phyloP scores from a whole-genome alignment of 2,797 vertebrate species.

The Xenopus petersii region DNA sequence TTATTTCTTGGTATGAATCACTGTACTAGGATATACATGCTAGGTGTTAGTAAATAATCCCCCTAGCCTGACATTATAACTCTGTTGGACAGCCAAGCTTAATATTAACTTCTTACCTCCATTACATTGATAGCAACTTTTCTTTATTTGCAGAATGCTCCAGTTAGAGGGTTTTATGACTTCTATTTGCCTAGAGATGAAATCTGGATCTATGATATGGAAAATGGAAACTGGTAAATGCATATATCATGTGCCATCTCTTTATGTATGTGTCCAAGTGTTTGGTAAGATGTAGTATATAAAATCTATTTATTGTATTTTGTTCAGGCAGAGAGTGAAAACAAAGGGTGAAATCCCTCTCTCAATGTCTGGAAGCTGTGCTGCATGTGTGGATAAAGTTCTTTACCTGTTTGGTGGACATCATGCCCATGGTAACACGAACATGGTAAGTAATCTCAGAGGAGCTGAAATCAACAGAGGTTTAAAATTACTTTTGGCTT shows the following conservation, averaged over 20 bases:
- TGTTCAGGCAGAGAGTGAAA: conserved; percentile 77
- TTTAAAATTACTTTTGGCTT: too few relatives aligned
- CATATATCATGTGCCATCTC: neutral
- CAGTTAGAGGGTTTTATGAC: conserved; percentile 80
- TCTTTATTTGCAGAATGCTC: conserved; percentile 74
- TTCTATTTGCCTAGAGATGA: conserved; percentile 91
- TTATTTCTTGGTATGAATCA: too few relatives aligned
- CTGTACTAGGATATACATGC: too few relatives aligned
- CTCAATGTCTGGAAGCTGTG: conserved; percentile 97
- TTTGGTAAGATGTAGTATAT: neutral
- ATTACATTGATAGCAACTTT: neutral
- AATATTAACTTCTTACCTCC: neutral
- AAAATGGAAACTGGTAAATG: conserved; percentile 85
- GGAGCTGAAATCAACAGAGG: too few relatives aligned
- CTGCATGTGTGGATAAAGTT: conserved; percentile 83
- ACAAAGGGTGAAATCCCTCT: conserved; percentile 82
- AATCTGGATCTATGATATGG: conserved; percentile 95
- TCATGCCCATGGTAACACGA: conserved; percentile 87
- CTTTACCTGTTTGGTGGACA: conserved; percentile 95
- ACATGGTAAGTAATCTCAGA: conserved; percentile 70
- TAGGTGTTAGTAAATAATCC: too few relatives aligned
- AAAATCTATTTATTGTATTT: neutral
- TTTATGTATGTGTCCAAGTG: neutral
- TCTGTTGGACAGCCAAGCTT: neutral
- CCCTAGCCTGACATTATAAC: too few relatives aligned